Percentiles rank a stretch among this genome's conserved stretches.
Evolutionary conservation across 2,797 vertebrate genomes (phyloP).

Genomic region (Aratinga solstitialis): DNA sequence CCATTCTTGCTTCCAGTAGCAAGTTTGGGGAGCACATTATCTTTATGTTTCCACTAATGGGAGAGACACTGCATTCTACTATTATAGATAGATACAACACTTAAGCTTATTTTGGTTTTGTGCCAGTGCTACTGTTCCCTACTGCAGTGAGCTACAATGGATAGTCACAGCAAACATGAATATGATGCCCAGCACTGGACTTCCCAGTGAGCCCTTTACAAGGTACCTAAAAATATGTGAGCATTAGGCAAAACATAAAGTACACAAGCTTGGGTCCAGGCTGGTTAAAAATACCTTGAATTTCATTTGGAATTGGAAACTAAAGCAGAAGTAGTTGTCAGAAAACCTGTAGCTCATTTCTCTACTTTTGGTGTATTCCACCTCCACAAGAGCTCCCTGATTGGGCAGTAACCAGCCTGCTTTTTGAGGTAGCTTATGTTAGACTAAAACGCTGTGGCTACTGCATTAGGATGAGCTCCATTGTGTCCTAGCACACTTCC

Average conservation of each 20-base stretch:
- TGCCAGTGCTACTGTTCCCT: not conserved
- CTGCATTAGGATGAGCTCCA: not conserved
- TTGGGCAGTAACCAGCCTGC: not conserved
- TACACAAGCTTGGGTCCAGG: not conserved
- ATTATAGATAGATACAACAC: not conserved
- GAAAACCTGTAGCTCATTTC: not conserved
- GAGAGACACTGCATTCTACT: not conserved
- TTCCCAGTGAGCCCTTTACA: not conserved
- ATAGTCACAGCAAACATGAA: not conserved
- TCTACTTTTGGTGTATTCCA: not conserved
- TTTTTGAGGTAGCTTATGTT: not conserved
- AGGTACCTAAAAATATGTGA: not conserved
- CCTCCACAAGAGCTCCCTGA: not conserved
- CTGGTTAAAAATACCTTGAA: not conserved
- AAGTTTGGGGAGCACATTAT: slow-evolving; percentile 3
- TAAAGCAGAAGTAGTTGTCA: not conserved
- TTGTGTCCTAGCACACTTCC: not conserved
- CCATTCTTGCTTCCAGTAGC: not conserved
- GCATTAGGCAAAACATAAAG: not conserved
- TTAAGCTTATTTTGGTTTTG: not conserved
- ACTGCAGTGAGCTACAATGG: not conserved
- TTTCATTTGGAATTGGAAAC: not conserved
- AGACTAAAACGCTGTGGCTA: not conserved
- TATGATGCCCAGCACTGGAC: not conserved
- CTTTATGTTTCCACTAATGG: not conserved